Base-by-base conservation (phyloP, 2,888 invertebrate genomes). In the Listrodromus nycthemerus region DNA sequence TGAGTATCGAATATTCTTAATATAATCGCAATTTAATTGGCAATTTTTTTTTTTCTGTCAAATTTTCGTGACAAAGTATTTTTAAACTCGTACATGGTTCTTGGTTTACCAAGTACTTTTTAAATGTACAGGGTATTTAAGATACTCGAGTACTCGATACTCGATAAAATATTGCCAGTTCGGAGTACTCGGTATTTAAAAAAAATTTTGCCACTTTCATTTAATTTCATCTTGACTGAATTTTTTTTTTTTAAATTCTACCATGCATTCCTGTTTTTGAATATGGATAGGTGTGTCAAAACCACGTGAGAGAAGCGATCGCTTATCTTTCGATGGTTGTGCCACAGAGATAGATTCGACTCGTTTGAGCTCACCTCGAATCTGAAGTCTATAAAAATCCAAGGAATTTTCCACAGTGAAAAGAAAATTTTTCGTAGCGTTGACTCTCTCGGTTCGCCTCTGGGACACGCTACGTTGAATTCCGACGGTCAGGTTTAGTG, bases 401-500 rank as follows among this genome's bases (percentile, higher is more conserved):
- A 16, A 16, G 41, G 13, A 16, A 16, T 37, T 37, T n/a, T 19
- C 19, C 33, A n/a, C 21, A 8, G 63, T 48, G 16, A 80, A 63
- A 81, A 78, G 50, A 13, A 84, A 74, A 78, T 58, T 83, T 74
- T 30, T 33, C 41, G 41, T 41, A 41, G 41, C 37, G 52, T 21
- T 24, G 27, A n/a, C 45, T 24, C 7, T 27, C 27, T 74, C 50
- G 21, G 21, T 4, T 16, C 16, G 41, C 41, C 41, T 48, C 37
- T 27, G 58, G 55, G n/a, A 45, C 55, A 84, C 84, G 78, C 85
- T 70, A 79, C 41, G 74, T 82, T 73, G 81, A 88, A 90, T 90
- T 88, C 87, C 52, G 85, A 69, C n/a, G 41, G 81, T 86, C 90
- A 86, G 86, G 88, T 86, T 85, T 80, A 82, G 84, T 83, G 82